Conservation (phyloP, 2,888 invertebrate species). For the Tanypteryx hageni region DNA sequence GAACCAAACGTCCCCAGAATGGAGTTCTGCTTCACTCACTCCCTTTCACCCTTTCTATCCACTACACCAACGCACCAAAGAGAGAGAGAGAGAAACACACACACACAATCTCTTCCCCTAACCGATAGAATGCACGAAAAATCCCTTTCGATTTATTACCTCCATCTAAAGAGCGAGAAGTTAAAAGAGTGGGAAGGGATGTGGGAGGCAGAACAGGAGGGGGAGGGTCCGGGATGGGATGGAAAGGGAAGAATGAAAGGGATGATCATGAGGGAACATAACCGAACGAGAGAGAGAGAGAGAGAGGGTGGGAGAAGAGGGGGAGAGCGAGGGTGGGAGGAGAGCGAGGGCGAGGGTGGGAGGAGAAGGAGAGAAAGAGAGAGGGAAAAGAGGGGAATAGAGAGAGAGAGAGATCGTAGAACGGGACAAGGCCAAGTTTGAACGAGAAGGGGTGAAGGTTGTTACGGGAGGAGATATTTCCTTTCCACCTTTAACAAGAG, state of each 20-base stretch:
- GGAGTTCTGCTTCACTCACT: neutral
- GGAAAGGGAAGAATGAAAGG: neutral
- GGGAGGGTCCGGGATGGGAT: neutral
- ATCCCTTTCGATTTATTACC: conserved; percentile 45
- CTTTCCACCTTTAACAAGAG: neutral
- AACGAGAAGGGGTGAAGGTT: neutral
- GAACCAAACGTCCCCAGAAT: conserved; percentile 18
- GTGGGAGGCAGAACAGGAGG: neutral
- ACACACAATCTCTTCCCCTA: neutral
- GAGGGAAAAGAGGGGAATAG: neutral
- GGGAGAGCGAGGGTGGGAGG: neutral
- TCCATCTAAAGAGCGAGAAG: neutral
- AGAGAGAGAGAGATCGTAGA: neutral
- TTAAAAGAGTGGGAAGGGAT: neutral
- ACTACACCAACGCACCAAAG: neutral
- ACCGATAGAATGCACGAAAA: conserved; percentile 19
- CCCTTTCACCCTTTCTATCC: neutral
- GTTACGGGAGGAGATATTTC: neutral
- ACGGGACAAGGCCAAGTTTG: neutral
- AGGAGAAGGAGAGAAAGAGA: neutral
- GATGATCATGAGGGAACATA: neutral
- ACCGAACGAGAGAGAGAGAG: neutral
- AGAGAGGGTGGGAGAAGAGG: neutral
- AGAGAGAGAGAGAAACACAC: neutral
- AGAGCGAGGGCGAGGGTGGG: neutral